phyloP scores from a whole-genome alignment of 2,797 vertebrate species.

The Malurus splendens region DNA sequence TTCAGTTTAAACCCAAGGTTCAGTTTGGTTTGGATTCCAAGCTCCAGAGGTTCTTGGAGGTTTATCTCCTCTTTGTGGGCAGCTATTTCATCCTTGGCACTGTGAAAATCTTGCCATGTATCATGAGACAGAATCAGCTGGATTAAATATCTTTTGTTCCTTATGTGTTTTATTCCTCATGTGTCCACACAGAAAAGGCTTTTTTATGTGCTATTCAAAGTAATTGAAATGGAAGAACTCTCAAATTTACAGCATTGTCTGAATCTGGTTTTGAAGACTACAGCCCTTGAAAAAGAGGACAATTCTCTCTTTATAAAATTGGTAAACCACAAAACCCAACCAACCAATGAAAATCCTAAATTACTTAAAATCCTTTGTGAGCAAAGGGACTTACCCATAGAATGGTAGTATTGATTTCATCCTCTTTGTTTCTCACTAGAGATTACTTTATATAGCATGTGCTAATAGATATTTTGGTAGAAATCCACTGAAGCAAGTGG shows the following conservation, averaged over 20 bases:
- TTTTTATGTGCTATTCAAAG: not conserved
- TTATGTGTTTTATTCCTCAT: not conserved
- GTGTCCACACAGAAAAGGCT: not conserved
- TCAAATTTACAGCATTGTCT: not conserved
- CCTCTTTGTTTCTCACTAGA: not conserved
- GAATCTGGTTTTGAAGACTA: not conserved
- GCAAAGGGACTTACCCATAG: not conserved
- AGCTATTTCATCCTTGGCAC: not conserved
- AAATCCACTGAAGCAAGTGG: not conserved
- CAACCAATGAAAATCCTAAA: not conserved
- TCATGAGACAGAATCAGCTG: not conserved
- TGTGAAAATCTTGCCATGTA: not conserved
- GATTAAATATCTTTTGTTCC: not conserved
- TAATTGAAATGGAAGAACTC: not conserved
- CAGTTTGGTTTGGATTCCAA: not conserved
- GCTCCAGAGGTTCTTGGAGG: not conserved
- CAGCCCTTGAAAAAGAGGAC: not conserved
- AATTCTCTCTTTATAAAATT: not conserved
- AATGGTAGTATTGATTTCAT: not conserved
- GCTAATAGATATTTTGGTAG: not conserved
- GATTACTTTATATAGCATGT: not conserved
- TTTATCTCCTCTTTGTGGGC: not conserved
- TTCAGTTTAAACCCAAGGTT: not conserved
- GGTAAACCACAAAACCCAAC: not conserved
- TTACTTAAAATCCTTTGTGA: not conserved